These are phyloP conservation scores for Pituophis catenifer DNA, from an alignment of 2,113 vertebrate genomes.

Conservation along the genomic window DNA sequence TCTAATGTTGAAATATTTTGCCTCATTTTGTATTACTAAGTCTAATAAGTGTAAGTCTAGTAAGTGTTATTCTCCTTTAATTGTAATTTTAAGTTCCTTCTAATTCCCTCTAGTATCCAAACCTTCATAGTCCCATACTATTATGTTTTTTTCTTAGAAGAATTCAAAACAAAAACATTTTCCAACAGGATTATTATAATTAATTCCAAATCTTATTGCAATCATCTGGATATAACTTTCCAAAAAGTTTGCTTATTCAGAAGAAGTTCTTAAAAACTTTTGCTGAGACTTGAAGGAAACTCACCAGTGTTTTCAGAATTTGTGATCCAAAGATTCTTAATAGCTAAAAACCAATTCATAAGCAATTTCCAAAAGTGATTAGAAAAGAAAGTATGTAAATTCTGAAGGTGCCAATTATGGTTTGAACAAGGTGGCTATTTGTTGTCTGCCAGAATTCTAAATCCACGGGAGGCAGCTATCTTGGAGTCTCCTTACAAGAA, in stretches of 20 bases:
- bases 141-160: not conserved
- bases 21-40: not conserved
- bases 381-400: not conserved
- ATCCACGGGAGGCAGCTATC: not conserved
- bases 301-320: not conserved
- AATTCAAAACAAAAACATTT: not conserved
- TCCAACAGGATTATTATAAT: not conserved
- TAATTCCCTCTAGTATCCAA: not conserved
- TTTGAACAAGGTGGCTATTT: not conserved
- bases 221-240: not conserved
- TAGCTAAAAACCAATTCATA: not conserved
- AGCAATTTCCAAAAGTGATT: not conserved
- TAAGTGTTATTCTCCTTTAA: not conserved
- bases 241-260: not conserved
- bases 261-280: not conserved
- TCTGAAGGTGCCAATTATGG: not conserved
- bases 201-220: not conserved
- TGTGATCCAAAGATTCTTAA: not conserved
- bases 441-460: not conserved
- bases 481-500: not conserved
- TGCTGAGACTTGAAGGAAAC: not conserved
- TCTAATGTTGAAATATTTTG: not conserved
- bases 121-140: not conserved
- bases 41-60: not conserved
- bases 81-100: not conserved